Conservation (phyloP, 1,140 invertebrate species). For the Conus betulinus region DNA sequence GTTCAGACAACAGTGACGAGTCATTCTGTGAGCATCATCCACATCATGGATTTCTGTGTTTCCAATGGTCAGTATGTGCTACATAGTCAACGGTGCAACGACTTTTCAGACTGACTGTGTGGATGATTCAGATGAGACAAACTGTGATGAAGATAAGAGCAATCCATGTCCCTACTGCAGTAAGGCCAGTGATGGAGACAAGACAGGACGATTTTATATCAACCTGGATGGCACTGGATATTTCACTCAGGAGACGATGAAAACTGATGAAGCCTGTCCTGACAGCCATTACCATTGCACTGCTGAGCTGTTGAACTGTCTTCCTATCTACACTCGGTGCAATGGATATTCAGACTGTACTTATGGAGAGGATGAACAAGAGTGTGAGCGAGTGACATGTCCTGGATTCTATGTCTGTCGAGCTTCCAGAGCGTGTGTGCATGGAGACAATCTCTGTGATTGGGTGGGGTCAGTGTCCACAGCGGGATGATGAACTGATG, state of each 20-base stretch:
- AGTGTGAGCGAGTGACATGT: neutral
- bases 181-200: neutral
- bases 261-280: neutral
- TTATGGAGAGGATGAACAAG: neutral
- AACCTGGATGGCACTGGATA: neutral
- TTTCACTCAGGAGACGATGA: neutral
- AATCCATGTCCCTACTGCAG: neutral
- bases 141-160: neutral
- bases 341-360: neutral
- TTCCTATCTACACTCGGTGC: neutral
- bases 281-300: constrained; percentile 6
- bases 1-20: neutral
- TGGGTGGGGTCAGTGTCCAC: constrained; percentile 18
- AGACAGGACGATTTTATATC: neutral
- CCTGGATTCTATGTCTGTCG: neutral
- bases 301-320: neutral
- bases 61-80: neutral
- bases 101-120: neutral
- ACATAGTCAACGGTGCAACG: neutral
- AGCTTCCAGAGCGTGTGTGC: constrained; percentile 17
- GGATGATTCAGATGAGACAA: neutral
- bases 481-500: constrained; percentile 19
- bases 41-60: neutral
- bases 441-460: constrained; percentile 33
- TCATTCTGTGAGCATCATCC: neutral